Percentiles rank a stretch among this genome's conserved stretches.
Conservation (phyloP, 1,140 invertebrate genomes). For the Papilio machaon region DNA sequence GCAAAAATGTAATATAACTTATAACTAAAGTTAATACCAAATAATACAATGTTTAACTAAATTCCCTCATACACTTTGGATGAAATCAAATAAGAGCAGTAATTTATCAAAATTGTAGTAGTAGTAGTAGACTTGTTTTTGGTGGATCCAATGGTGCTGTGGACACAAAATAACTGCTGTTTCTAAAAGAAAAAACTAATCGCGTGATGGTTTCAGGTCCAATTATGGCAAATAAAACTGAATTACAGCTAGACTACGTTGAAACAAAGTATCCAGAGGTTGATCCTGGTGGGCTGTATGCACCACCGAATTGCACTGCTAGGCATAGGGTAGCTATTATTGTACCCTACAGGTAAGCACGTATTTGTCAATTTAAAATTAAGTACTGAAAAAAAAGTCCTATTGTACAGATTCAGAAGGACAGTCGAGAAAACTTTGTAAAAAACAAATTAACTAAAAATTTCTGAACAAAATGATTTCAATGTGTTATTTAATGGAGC, state of each 20-base stretch:
- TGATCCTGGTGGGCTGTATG: constrained; percentile 87
- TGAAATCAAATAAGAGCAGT: too few relatives aligned
- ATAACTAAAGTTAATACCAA: too few relatives aligned
- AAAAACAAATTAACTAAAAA: background rate
- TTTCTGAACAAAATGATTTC: too few relatives aligned
- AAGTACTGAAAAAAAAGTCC: background rate
- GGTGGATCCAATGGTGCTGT: background rate
- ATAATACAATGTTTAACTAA: too few relatives aligned
- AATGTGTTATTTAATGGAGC: too few relatives aligned
- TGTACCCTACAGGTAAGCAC: constrained; percentile 87
- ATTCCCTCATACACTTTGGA: too few relatives aligned
- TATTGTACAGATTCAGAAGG: too few relatives aligned
- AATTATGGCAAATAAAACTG: constrained; percentile 74
- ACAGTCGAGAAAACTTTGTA: background rate
- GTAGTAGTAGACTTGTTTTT: background rate
- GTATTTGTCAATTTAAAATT: background rate
- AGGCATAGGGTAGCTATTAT: constrained; percentile 93
- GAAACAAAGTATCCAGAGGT: constrained; percentile 76
- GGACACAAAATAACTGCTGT: background rate
- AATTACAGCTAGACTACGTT: constrained; percentile 70
- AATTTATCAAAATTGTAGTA: too few relatives aligned
- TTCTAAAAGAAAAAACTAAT: background rate
- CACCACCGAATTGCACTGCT: constrained; percentile 89
- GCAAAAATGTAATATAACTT: too few relatives aligned
- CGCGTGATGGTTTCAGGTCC: constrained; percentile 59